Conservation (phyloP, 2,797 vertebrate genomes). For the Vireo griseus region DNA sequence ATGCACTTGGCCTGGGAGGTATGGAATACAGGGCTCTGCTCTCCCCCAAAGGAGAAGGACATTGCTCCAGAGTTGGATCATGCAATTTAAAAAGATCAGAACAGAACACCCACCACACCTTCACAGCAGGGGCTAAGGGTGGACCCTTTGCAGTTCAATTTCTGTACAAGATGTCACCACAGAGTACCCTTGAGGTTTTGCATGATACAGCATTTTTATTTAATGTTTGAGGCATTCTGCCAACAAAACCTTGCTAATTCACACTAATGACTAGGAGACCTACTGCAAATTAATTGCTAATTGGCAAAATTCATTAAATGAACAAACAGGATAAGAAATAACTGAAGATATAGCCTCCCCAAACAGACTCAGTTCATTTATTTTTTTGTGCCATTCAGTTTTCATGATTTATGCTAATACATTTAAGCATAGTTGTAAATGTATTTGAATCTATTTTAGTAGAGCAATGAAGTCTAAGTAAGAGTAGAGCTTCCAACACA, state of each 20-base stretch:
- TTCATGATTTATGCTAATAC: slow-evolving; percentile 2
- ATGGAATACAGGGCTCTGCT: not conserved
- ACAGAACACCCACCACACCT: not conserved
- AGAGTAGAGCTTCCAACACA: not conserved
- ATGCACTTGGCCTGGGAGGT: not conserved
- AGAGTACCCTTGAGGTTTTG: not conserved
- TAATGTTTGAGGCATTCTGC: not conserved
- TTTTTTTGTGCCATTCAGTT: not conserved
- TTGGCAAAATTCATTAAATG: slow-evolving; percentile 48
- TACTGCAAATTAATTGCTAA: slow-evolving; percentile 52
- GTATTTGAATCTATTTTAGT: not conserved
- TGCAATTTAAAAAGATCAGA: not conserved
- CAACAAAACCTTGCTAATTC: slow-evolving; percentile 42
- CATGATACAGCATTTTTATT: not conserved
- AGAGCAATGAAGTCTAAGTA: not conserved
- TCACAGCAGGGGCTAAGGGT: too few species aligned
- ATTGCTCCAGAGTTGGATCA: not conserved
- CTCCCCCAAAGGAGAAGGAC: not conserved
- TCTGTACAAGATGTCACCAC: not conserved
- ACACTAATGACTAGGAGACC: slow-evolving; percentile 21
- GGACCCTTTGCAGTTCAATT: not conserved
- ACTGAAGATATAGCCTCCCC: not conserved
- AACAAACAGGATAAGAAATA: slow-evolving; percentile 27
- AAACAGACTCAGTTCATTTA: not conserved
- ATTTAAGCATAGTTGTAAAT: not conserved